Evolutionary conservation across 1,140 invertebrate species (phyloP).

Genomic region (Diachasmimorpha longicaudata): DNA sequence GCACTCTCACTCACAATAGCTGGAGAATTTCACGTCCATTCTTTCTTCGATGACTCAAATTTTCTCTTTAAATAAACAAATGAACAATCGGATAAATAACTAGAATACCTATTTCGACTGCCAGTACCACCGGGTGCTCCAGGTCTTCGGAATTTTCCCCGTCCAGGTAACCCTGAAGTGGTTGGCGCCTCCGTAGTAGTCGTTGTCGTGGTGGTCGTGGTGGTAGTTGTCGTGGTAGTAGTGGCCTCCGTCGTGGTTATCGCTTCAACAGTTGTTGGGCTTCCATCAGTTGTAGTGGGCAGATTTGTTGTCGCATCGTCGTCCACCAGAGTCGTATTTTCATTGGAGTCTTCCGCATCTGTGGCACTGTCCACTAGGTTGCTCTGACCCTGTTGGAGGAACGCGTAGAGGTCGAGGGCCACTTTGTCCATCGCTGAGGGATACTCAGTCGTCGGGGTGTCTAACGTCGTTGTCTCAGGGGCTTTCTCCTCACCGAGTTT

Average conservation of each 20-base stretch:
- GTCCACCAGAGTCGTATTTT: slow-evolving; percentile 54
- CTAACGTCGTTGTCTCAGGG: slow-evolving; percentile 60
- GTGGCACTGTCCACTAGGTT: slow-evolving; percentile 66
- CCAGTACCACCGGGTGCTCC: slow-evolving; percentile 39
- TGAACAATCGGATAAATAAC: no score
- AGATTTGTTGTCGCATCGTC: slow-evolving; percentile 67
- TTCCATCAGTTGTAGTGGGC: slow-evolving; percentile 65
- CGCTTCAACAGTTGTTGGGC: slow-evolving; percentile 65
- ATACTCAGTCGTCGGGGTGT: slow-evolving; percentile 66
- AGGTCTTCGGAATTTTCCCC: slow-evolving; percentile 56
- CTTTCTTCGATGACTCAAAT: no score
- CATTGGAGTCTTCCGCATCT: slow-evolving; percentile 44
- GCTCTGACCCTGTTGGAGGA: slow-evolving; percentile 73
- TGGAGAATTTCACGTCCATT: no score
- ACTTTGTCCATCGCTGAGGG: slow-evolving; percentile 77
- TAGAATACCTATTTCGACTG: slow-evolving; percentile 48
- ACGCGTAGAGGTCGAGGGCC: slow-evolving; percentile 79
- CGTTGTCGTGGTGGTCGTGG: slow-evolving; percentile 43
- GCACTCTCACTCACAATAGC: no score
- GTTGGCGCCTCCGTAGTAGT: slow-evolving; percentile 41
- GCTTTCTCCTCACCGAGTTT: slow-evolving; percentile 34
- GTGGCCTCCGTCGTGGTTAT: slow-evolving; percentile 56
- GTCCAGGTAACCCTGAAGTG: slow-evolving; percentile 48
- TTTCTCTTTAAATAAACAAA: no score
- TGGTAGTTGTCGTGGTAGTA: slow-evolving; percentile 59